These are phyloP conservation scores for Spongia lamella DNA, from an alignment of 37 sponge, comb jelly and placozoan species.

Conservation along the genomic window DNA sequence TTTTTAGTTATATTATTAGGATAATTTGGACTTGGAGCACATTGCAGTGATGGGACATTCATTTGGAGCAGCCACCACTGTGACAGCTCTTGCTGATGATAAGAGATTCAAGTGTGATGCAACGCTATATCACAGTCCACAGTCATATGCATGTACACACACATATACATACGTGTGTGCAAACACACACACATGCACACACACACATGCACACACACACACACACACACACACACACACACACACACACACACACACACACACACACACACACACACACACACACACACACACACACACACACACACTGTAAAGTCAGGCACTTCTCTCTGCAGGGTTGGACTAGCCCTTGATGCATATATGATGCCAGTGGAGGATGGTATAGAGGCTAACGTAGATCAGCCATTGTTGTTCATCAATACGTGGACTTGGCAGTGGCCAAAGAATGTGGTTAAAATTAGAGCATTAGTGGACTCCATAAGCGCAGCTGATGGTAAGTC, in stretches of 20 bases:
- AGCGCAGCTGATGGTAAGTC: too few species aligned
- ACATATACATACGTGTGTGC: too few species aligned
- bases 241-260: too few species aligned
- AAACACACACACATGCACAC: too few species aligned
- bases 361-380: constrained; percentile 65
- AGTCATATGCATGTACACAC: background rate
- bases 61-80: constrained; percentile 58
- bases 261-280: too few species aligned
- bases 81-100: constrained; percentile 57
- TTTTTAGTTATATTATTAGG: constrained; percentile 24
- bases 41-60: constrained; percentile 66
- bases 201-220: too few species aligned
- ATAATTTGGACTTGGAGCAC: constrained; percentile 29
- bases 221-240: too few species aligned
- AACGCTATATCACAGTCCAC: background rate
- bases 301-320: too few species aligned
- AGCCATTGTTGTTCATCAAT: constrained; percentile 78
- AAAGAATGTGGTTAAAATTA: constrained; percentile 50
- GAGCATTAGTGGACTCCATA: constrained; percentile 10
- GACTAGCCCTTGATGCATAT: constrained; percentile 67
- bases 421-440: constrained; percentile 57
- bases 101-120: constrained; percentile 40
- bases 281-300: too few species aligned
- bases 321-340: constrained; percentile 67
- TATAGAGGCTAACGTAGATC: constrained; percentile 29